phyloP scores from a whole-genome alignment of 2,888 invertebrate genomes.

The Nudaria mundana region DNA sequence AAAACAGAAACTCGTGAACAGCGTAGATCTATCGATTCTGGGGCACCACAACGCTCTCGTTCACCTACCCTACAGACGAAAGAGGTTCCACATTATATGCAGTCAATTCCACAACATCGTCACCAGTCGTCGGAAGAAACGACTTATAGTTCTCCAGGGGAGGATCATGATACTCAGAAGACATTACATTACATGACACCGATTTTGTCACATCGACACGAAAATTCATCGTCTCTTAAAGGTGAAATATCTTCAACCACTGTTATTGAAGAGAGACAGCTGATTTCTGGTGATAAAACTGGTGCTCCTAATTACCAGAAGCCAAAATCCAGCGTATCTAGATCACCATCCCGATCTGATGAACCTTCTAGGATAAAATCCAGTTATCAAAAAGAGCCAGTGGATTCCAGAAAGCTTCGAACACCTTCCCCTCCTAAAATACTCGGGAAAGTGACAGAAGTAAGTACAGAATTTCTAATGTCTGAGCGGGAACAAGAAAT shows the following conservation, averaged over 20 bases:
- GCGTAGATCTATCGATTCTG: constrained; percentile 1
- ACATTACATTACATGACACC: constrained; percentile 16
- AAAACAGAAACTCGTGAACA: neutral
- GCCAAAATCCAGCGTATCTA: constrained; percentile 12
- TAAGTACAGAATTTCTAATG: constrained; percentile 46
- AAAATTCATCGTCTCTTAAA: constrained; percentile 17
- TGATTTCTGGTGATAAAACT: neutral
- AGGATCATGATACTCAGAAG: constrained; percentile 9
- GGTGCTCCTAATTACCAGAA: no score
- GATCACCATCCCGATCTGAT: constrained; percentile 10
- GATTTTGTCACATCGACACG: constrained; percentile 22
- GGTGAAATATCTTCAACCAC: constrained; percentile 20
- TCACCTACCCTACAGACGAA: constrained; percentile 2
- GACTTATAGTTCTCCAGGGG: neutral
- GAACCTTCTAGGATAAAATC: constrained; percentile 13
- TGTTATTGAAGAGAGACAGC: constrained; percentile 16
- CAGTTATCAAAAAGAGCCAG: constrained; percentile 19
- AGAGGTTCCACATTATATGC: constrained; percentile 10
- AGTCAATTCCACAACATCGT: neutral
- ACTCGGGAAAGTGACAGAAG: constrained; percentile 31
- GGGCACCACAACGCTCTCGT: neutral
- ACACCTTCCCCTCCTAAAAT: constrained; percentile 47
- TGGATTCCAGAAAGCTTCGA: constrained; percentile 33
- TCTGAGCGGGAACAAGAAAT: constrained; percentile 67
- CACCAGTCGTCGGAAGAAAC: constrained; percentile 13